A percentile compares a stretch with the other conserved stretches of the same genome.
These are phyloP conservation scores for Sigmodon hispidus DNA, from an alignment of 2,113 vertebrate species.

Conservation along the genomic window DNA sequence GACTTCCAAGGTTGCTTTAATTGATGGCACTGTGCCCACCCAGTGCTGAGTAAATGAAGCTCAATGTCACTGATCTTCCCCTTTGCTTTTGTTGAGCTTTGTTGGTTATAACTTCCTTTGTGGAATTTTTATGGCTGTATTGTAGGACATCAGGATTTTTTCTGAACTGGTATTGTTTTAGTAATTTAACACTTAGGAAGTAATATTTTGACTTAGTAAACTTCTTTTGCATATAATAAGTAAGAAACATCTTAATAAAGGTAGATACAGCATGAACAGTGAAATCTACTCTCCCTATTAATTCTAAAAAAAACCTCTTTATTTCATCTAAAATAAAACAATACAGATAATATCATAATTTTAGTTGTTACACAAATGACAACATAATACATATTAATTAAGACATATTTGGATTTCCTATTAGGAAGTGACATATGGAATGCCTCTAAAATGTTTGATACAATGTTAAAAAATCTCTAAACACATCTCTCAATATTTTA, in stretches of 20 bases:
- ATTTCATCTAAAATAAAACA: background rate
- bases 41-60: conserved; percentile 85
- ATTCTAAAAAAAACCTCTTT: background rate
- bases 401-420: background rate
- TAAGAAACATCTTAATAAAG: conserved; percentile 64
- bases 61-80: conserved; percentile 87
- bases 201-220: conserved; percentile 77
- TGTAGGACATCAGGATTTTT: conserved; percentile 68
- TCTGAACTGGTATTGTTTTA: conserved; percentile 80
- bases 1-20: conserved; percentile 83
- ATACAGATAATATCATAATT: background rate
- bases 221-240: conserved; percentile 67
- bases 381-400: background rate
- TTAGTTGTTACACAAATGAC: background rate
- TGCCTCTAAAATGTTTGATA: background rate
- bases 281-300: conserved; percentile 4
- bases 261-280: background rate
- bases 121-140: conserved; percentile 75
- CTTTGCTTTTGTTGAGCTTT: conserved; percentile 86
- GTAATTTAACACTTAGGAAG: conserved; percentile 84
- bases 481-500: background rate
- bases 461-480: background rate
- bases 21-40: conserved; percentile 84
- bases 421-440: background rate
- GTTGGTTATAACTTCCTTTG: conserved; percentile 82